These are phyloP conservation scores for Clarias platycephalus DNA, from an alignment of 2,797 vertebrate species.

Conservation along the genomic window DNA sequence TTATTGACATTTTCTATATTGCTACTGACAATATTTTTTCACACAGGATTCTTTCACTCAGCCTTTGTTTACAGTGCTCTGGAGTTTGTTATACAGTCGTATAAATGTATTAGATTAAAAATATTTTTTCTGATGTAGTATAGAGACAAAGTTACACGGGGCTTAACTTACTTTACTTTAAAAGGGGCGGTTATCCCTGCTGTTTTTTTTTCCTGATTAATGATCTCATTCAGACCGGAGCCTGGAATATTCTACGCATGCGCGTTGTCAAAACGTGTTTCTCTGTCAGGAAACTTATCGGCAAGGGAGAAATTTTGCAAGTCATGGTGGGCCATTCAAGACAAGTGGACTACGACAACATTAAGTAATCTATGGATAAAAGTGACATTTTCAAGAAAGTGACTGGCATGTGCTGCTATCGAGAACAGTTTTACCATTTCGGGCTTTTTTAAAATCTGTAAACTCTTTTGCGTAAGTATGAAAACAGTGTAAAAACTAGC, in stretches of 20 bases:
- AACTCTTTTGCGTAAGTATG: slow-evolving; percentile 71
- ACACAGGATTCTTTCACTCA: neutral
- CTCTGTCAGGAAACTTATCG: slow-evolving; percentile 76
- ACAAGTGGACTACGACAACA: slow-evolving; percentile 64
- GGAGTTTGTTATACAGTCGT: neutral
- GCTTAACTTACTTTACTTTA: neutral
- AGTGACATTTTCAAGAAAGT: slow-evolving; percentile 47
- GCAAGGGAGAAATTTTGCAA: slow-evolving; percentile 76
- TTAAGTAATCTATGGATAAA: slow-evolving; percentile 51
- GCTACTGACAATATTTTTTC: neutral
- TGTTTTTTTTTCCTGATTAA: slow-evolving; percentile 39
- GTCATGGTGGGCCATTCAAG: slow-evolving; percentile 84
- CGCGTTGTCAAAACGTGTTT: slow-evolving; percentile 72
- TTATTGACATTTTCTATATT: neutral
- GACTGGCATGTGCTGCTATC: slow-evolving; percentile 31
- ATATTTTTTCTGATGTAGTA: neutral
- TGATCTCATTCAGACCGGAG: slow-evolving; percentile 51
- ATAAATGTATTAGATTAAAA: neutral
- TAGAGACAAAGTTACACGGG: neutral
- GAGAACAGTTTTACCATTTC: slow-evolving; percentile 55
- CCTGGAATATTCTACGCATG: slow-evolving; percentile 84
- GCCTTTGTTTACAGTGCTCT: neutral
- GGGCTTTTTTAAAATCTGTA: slow-evolving; percentile 39
- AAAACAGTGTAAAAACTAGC: slow-evolving; percentile 56
- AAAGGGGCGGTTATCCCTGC: neutral